Evolutionary conservation across 2,113 vertebrate genomes (phyloP), one percentile per base, ranked within the genome.

Genomic region (Sceloporus undulatus): DNA sequence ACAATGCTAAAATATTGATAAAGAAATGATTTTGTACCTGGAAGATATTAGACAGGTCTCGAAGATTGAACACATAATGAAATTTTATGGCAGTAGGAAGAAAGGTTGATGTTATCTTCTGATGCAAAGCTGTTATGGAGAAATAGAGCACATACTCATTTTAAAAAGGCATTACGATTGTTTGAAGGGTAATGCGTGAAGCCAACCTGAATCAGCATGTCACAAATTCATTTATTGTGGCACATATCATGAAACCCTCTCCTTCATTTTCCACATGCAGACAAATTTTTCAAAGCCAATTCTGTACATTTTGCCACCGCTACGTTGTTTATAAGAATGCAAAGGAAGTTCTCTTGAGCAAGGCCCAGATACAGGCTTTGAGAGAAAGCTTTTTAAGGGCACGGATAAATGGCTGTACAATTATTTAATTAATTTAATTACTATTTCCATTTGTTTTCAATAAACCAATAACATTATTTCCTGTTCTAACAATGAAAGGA

Each of bases 11-110:
- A 9, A 11, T 1, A 1, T n/a, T 40, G 5, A 14, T 66, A 25
- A 40, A 62, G 1, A 81, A 88, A 70, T 68, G 23, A n/a, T 25
- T 54, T 79, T 25, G 42, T 95, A 97, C 97, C 97, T 97, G 97
- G 94, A 97, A 97, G 54, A 97, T 95, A 14, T 89, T 97, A 88
- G 97, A 97, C 88, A 97, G 97, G 89, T 97, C 97, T 54, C 96
- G 90, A 88, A 97, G 96, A 90, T 97, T 97, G 96, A 97, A 97
- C 91, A 97, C 62, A 2, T 97, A 97, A 42, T 97, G 97, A 87
- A 97, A 97, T 87, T 96, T 97, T 84, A 97, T 95, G 94, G 97
- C 97, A 7, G 97, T 97, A 9, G 97, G 96, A 62, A 97, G 91
- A 59, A 96, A 97, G 0, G 90, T 94, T 1, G 93, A 0, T 0